These are phyloP conservation scores for Drosophila virilis DNA, from an alignment of 1,140 invertebrate genomes.

Conservation along the genomic window DNA sequence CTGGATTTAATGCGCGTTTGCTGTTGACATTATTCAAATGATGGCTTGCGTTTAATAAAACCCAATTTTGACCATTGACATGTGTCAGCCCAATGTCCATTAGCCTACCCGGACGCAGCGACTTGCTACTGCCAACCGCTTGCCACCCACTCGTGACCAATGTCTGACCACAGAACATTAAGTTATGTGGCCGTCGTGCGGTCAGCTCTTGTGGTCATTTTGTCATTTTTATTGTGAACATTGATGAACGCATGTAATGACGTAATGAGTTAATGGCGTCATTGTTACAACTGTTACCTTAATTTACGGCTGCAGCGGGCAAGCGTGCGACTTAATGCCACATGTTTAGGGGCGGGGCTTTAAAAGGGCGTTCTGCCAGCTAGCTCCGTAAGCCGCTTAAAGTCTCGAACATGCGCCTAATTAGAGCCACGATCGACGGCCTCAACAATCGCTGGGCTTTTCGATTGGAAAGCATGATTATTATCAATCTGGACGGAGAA, in stretches of 20 bases:
- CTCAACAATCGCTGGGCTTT: conserved; percentile 6
- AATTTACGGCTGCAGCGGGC: conserved; percentile 10
- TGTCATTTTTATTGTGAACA: conserved; percentile 47
- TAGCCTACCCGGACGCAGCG: conserved; percentile 34
- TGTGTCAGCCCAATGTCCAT: conserved; percentile 64
- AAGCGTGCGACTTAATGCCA: too few species aligned
- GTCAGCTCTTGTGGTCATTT: conserved; percentile 64
- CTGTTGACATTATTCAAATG: conserved; percentile 56
- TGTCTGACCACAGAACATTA: conserved; percentile 67
- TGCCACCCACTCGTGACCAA: background rate
- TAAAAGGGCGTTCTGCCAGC: too few species aligned
- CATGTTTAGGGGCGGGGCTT: too few species aligned
- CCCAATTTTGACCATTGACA: conserved; percentile 67
- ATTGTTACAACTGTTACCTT: conserved; percentile 10
- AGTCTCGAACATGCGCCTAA: conserved; percentile 1
- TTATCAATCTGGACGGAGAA: conserved; percentile 40
- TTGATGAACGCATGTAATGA: conserved; percentile 19
- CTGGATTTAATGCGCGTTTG: conserved; percentile 41
- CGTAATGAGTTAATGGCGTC: background rate
- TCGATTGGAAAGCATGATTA: conserved; percentile 71
- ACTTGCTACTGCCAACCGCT: too few species aligned
- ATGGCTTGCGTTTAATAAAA: conserved; percentile 64
- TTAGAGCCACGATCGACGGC: background rate
- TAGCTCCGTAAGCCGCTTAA: conserved; percentile 25
- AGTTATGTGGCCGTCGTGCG: conserved; percentile 68